Conservation (phyloP, 2,888 invertebrate genomes). For the Coremacera marginata region DNA sequence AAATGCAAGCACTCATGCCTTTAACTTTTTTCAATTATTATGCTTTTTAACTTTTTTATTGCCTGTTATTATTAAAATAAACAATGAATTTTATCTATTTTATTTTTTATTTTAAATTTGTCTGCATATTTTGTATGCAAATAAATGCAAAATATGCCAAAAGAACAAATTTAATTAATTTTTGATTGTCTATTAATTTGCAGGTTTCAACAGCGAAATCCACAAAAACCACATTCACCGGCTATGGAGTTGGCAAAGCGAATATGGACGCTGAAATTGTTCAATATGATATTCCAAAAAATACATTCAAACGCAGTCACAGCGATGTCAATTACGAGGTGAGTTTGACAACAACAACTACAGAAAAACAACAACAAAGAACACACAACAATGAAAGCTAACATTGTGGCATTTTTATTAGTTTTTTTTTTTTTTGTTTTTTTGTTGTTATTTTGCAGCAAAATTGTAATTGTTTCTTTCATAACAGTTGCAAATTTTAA, state of each 20-base stretch:
- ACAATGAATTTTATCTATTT: too few species aligned
- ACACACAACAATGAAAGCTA: background rate
- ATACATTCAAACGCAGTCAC: slow-evolving; percentile 60
- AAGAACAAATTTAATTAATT: slow-evolving; percentile 1
- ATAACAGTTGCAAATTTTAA: too few species aligned
- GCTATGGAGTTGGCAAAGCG: slow-evolving; percentile 50
- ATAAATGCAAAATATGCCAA: background rate
- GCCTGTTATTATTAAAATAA: too few species aligned
- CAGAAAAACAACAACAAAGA: background rate
- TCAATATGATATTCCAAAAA: slow-evolving; percentile 66
- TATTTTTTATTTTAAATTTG: too few species aligned
- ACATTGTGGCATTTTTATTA: background rate
- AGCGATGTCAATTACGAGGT: slow-evolving; percentile 67
- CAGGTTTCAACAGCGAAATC: slow-evolving; percentile 58
- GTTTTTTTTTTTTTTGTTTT: too few species aligned
- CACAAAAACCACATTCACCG: slow-evolving; percentile 50
- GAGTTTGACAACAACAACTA: slow-evolving; percentile 36
- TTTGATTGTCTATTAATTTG: slow-evolving; percentile 35
- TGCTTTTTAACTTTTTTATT: too few species aligned
- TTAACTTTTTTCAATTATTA: too few species aligned
- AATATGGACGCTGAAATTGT: slow-evolving; percentile 56
- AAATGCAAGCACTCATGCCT: too few species aligned
- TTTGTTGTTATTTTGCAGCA: too few species aligned
- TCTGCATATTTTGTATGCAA: background rate
- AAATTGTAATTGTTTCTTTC: too few species aligned